Base-by-base conservation (phyloP, 1,140 invertebrate species). In the Himalopsyche phryganea region DNA sequence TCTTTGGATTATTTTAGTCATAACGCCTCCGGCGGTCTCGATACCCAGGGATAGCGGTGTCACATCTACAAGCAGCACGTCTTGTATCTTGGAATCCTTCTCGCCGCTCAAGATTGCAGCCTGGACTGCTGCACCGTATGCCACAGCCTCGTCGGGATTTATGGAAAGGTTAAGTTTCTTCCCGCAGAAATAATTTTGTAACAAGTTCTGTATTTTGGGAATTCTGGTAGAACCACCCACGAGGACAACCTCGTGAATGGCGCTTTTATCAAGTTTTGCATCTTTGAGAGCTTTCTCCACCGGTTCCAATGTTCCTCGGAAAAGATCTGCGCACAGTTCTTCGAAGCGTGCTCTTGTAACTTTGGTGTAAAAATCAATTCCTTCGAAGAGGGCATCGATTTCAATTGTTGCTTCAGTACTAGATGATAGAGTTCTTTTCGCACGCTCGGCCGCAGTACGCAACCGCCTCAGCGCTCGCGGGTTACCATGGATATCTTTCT, bases 141-240 rank as follows among this genome's bases (percentile, higher is more conserved):
- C 85, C 0, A 85, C 83, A 0, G 83, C 84, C 68, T 85, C 84
- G 65, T 85, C 83, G 1, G 84, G 84, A 61, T 85, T 86, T 62
- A 85, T 85, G 15, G 84, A 86, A 33, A 89, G 77, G 65, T 85
- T 84, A 9, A 85, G 68, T 17, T 76, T 68, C 66, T 85, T 85
- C 23, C 83, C 82, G 51, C 75, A 72, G 73, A 85, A 85, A 72
- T 82, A 85, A 66, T 83, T 80, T 66, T 83, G 79, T 7, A 85
- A 66, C 68, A 85, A 74, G 3, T 70, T 77, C 65, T 85, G 83
- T 44, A 86, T 80, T 66, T 85, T 85, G 0, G 83, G 84, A 35
- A 86, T 84, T 15, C 89, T 79, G 10, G 86, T 91, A 0, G 88
- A 91, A 13, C 88, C 89, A 14, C 89, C 89, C 14, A 91, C 89